Evolutionary conservation across 2,797 vertebrate genomes (phyloP).

Genomic region (Lophura swinhoii): DNA sequence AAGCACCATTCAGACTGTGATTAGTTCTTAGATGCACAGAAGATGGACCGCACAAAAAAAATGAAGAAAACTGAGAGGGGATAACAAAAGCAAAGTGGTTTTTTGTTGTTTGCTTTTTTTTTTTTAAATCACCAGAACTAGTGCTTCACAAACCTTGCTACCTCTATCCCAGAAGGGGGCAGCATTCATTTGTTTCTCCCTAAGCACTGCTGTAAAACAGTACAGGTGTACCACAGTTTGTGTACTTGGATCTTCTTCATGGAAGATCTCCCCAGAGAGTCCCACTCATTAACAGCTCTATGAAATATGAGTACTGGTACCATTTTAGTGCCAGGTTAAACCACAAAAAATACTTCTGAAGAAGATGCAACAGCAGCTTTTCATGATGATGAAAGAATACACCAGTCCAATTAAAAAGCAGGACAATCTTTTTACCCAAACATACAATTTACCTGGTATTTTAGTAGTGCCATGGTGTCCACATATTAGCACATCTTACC

Average conservation of each 20-base stretch:
- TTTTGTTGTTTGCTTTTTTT: too few relatives aligned
- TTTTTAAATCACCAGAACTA: background rate
- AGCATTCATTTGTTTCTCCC: background rate
- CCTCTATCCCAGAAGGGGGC: slow-evolving; percentile 38
- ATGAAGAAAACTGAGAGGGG: background rate
- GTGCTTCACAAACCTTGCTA: background rate
- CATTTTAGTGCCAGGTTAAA: too few relatives aligned
- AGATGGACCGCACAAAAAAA: background rate
- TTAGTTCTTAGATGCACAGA: background rate
- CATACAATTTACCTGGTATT: background rate
- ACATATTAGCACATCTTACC: slow-evolving; percentile 58
- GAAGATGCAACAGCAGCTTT: background rate
- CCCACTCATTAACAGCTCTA: background rate
- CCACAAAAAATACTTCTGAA: background rate
- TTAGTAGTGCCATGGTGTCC: background rate
- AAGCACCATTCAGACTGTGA: background rate
- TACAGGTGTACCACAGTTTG: background rate
- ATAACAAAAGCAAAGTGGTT: background rate
- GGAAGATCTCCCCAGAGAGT: background rate
- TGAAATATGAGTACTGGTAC: background rate
- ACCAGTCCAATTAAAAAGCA: background rate
- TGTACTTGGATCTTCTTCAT: background rate
- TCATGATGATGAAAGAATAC: background rate
- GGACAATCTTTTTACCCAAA: background rate
- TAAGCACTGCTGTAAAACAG: background rate